Evolutionary conservation across 2,797 vertebrate genomes (phyloP).

Genomic region (Sorex maritimensis): DNA sequence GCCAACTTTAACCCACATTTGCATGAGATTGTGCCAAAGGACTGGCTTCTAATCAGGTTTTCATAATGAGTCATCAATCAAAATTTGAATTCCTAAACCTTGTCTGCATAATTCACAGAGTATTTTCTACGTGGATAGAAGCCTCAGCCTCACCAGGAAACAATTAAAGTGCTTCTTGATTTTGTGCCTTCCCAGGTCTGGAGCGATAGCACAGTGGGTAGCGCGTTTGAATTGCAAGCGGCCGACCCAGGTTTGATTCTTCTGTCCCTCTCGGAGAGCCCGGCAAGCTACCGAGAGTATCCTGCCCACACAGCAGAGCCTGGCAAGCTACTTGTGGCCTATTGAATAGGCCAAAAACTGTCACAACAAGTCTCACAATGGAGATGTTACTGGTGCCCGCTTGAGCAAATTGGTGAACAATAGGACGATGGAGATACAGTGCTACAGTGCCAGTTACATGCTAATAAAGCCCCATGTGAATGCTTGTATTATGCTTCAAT

Average conservation of each 20-base stretch:
- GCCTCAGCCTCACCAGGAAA: not conserved
- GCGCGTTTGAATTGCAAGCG: too few species aligned
- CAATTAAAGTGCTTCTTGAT: not conserved
- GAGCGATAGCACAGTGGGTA: too few species aligned
- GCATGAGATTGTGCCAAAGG: not conserved
- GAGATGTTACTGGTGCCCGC: too few species aligned
- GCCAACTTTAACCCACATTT: not conserved
- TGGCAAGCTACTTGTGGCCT: too few species aligned
- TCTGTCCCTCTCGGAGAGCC: too few species aligned
- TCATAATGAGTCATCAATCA: not conserved
- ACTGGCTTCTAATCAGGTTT: not conserved
- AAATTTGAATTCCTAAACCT: not conserved
- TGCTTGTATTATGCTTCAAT: not conserved
- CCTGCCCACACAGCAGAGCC: too few species aligned
- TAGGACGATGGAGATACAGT: too few species aligned
- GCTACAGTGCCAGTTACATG: not conserved
- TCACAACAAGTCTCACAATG: too few species aligned
- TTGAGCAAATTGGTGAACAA: too few species aligned
- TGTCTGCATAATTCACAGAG: not conserved
- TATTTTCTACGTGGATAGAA: not conserved
- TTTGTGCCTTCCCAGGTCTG: not conserved
- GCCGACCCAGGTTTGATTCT: too few species aligned
- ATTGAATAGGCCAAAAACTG: too few species aligned
- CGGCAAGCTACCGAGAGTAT: too few species aligned
- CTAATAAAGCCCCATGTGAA: not conserved